phyloP scores from a whole-genome alignment of 2,113 vertebrate genomes.

The Osmerus eperlanus region DNA sequence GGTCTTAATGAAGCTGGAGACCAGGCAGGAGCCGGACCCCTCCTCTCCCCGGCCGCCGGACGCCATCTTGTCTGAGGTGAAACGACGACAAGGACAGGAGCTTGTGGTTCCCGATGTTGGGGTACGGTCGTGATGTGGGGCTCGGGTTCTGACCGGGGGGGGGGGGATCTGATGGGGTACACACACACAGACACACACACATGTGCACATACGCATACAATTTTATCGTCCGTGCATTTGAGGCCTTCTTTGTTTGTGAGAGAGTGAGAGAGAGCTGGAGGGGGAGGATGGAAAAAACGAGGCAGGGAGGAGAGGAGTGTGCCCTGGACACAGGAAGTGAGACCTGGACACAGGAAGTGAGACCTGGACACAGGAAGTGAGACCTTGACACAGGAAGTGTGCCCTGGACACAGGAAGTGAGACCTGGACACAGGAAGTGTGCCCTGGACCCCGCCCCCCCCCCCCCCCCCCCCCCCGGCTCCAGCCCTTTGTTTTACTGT shows the following conservation, averaged over 20 bases:
- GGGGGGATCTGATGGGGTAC: no score
- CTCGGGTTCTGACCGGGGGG: no score
- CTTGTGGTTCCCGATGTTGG: no score
- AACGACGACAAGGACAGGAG: no score
- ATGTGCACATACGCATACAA: no score
- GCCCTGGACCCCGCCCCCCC: no score
- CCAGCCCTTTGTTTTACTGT: not conserved
- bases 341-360: no score
- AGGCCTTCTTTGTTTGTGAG: not conserved
- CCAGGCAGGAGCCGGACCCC: slow-evolving; percentile 1
- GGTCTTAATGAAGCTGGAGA: slow-evolving; percentile 13
- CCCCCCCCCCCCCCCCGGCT: no score
- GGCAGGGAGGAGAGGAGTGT: slow-evolving; percentile 16
- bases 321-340: not conserved
- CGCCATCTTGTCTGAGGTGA: not conserved
- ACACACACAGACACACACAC: no score
- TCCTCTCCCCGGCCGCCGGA: not conserved
- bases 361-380: not conserved
- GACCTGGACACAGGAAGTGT: not conserved
- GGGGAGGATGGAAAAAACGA: not conserved
- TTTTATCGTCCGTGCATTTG: no score
- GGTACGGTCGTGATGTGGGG: no score
- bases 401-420: not conserved
- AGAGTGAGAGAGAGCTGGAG: not conserved
- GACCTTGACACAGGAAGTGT: not conserved